A percentile compares a stretch with the other conserved stretches of the same genome.
Evolutionary conservation across 2,113 vertebrate genomes (phyloP).

Genomic region (Trichechus manatus): DNA sequence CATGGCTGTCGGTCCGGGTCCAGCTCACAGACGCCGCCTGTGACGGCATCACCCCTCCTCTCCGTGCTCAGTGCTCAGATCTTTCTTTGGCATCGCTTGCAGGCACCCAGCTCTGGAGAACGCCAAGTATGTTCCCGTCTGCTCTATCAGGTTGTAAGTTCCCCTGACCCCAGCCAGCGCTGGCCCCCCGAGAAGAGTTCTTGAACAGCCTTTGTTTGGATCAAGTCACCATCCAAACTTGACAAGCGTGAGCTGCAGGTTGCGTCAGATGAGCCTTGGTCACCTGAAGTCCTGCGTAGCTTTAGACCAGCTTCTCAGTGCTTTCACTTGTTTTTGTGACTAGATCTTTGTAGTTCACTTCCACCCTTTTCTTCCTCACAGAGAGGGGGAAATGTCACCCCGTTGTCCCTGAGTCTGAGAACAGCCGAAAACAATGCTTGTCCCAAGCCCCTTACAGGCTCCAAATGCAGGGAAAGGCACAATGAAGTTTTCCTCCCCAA

Average conservation of each 20-base stretch:
- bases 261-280: accelerated
- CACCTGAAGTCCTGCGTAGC: not conserved
- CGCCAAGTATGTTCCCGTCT: not conserved
- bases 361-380: not conserved
- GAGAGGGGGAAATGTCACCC: not conserved
- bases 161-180: not conserved
- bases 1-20: not conserved
- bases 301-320: not conserved
- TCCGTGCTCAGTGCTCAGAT: not conserved
- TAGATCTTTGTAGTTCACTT: not conserved
- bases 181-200: not conserved
- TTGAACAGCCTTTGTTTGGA: not conserved
- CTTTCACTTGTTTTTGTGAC: not conserved
- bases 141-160: not conserved
- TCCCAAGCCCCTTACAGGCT: not conserved
- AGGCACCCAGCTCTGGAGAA: not conserved
- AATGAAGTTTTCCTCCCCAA: not conserved
- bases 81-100: not conserved
- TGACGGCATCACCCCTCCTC: too few species aligned
- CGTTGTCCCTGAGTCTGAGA: not conserved
- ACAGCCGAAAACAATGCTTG: not conserved
- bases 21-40: not conserved
- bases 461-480: not conserved
- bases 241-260: not conserved
- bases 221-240: not conserved